These are phyloP conservation scores for Heterotis niloticus DNA, from an alignment of 2,113 vertebrate genomes.

Conservation along the genomic window DNA sequence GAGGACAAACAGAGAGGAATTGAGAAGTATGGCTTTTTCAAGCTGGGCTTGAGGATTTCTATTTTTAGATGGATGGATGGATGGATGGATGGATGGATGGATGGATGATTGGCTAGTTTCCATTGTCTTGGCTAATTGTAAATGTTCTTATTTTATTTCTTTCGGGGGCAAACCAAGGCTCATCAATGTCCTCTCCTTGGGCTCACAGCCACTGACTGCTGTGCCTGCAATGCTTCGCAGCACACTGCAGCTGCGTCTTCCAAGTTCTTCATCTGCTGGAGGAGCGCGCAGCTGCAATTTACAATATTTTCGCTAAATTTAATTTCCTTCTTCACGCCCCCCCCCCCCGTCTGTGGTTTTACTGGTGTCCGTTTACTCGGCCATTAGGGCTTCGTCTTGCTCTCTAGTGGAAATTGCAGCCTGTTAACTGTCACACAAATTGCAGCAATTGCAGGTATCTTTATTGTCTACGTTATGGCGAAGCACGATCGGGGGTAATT, in stretches of 20 bases:
- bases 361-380: constrained; percentile 85
- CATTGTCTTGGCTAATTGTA: not conserved
- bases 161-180: not conserved
- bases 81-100: too few species aligned
- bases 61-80: too few species aligned
- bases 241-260: constrained; percentile 82
- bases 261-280: constrained; percentile 87
- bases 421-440: constrained; percentile 91
- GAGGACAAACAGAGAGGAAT: too few species aligned
- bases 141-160: not conserved
- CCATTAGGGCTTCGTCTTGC: constrained; percentile 85
- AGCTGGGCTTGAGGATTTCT: too few species aligned
- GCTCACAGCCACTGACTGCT: too few species aligned
- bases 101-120: too few species aligned
- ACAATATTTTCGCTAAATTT: constrained; percentile 92
- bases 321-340: constrained; percentile 61
- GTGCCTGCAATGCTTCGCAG: too few species aligned
- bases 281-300: constrained; percentile 88
- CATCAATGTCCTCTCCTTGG: too few species aligned
- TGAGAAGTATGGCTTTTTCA: too few species aligned
- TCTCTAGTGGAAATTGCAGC: constrained; percentile 77
- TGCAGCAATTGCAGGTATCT: constrained; percentile 93
- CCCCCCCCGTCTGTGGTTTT: constrained; percentile 75
- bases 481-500: constrained; percentile 92
- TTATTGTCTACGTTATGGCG: constrained; percentile 87